A percentile compares a stretch with the other conserved stretches of the same genome.
phyloP scores from a whole-genome alignment of 2,888 invertebrate genomes.

The Elmis aenea region DNA sequence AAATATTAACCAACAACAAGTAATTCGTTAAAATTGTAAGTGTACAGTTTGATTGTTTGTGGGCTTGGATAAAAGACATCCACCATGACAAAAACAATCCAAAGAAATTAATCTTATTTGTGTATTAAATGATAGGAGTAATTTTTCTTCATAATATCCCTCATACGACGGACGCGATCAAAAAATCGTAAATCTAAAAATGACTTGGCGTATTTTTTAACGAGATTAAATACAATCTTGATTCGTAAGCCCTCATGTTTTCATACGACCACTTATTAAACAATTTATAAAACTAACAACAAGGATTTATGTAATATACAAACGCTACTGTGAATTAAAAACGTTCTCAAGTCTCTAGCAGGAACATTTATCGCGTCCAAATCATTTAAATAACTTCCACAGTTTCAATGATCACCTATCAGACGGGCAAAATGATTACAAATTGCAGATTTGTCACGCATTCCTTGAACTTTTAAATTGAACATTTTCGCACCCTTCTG shows the following conservation, averaged over 20 bases:
- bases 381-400: no score
- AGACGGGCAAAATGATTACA: constrained; percentile 30
- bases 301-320: no score
- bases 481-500: constrained; percentile 38
- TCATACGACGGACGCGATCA: constrained; percentile 11
- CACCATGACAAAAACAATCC: no score
- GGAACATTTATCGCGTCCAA: no score
- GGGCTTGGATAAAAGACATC: no score
- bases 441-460: constrained; percentile 47
- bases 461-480: constrained; percentile 47
- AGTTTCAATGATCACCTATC: not conserved
- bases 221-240: constrained; percentile 18
- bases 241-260: constrained; percentile 21
- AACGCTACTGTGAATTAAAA: no score
- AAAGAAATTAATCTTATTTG: no score
- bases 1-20: no score
- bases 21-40: no score
- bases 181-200: constrained; percentile 22
- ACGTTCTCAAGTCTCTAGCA: no score
- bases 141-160: constrained; percentile 7
- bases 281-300: constrained; percentile 10
- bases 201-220: constrained; percentile 26
- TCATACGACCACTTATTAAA: constrained; percentile 10
- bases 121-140: no score
- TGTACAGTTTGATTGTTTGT: no score